Conservation (phyloP, 2,888 invertebrate species). For the Cybosia mesomella region DNA sequence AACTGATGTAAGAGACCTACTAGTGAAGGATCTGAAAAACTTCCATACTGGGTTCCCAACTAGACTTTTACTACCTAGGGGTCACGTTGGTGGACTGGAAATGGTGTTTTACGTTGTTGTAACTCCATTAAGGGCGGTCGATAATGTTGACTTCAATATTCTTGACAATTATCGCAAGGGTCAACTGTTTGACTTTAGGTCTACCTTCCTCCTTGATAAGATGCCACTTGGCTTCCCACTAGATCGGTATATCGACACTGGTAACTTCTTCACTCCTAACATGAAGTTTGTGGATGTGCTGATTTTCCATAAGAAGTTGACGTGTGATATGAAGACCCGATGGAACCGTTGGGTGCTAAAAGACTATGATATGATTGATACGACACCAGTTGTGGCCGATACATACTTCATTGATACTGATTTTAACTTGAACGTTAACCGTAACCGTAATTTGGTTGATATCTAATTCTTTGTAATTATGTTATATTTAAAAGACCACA, state of each 20-base stretch:
- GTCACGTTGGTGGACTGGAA: constrained; percentile 89
- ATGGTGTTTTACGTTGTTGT: constrained; percentile 89
- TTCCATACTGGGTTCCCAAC: constrained; percentile 90
- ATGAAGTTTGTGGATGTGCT: constrained; percentile 89
- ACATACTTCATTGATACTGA: constrained; percentile 69
- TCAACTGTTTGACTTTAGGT: constrained; percentile 72
- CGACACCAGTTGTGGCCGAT: constrained; percentile 61
- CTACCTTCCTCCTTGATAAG: constrained; percentile 85
- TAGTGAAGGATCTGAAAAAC: constrained; percentile 73
- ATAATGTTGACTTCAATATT: constrained; percentile 70
- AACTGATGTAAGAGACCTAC: constrained; percentile 70
- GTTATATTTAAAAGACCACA: neutral
- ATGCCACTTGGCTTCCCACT: constrained; percentile 91
- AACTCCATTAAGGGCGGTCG: constrained; percentile 82
- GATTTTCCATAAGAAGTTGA: constrained; percentile 88
- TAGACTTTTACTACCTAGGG: constrained; percentile 91
- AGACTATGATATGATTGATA: constrained; percentile 69
- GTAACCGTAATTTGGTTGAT: constrained; percentile 35
- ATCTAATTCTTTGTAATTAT: constrained; percentile 19
- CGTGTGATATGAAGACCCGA: constrained; percentile 78
- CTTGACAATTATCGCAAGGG: constrained; percentile 81
- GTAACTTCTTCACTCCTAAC: constrained; percentile 89
- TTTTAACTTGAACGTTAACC: constrained; percentile 48
- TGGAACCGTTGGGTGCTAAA: constrained; percentile 76
- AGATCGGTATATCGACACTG: constrained; percentile 88